These are phyloP conservation scores for Augochlorella aurata DNA, from an alignment of 2,888 invertebrate genomes.

Conservation along the genomic window DNA sequence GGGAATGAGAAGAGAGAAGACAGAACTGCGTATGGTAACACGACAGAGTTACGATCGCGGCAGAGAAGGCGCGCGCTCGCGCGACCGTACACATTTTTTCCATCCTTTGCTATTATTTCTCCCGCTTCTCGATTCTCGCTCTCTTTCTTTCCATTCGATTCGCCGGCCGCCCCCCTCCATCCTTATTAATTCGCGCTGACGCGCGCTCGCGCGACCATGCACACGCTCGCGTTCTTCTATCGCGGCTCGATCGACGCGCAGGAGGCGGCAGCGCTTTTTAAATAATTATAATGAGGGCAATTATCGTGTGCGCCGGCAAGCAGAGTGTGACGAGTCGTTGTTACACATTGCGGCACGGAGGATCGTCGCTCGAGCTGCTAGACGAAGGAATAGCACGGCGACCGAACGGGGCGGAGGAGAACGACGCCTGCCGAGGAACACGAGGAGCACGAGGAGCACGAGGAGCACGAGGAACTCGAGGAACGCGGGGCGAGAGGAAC, in stretches of 20 bases:
- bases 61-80: conserved; percentile 39
- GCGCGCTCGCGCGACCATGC: conserved; percentile 40
- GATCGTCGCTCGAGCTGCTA: conserved; percentile 58
- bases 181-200: conserved; percentile 64
- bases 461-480: too few species aligned
- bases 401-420: background rate
- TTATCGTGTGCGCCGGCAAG: conserved; percentile 80
- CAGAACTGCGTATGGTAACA: conserved; percentile 48
- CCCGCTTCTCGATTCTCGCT: background rate
- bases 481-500: background rate
- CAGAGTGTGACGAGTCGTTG: conserved; percentile 80
- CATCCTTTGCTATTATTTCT: conserved; percentile 5
- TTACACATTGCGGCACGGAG: conserved; percentile 75
- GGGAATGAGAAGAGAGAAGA: conserved; percentile 9
- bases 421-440: background rate
- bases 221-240: conserved; percentile 62
- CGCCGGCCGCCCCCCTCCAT: conserved; percentile 31
- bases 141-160: background rate
- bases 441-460: too few species aligned
- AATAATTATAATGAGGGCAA: conserved; percentile 81
- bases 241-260: conserved; percentile 60
- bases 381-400: conserved; percentile 39
- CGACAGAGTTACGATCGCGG: conserved; percentile 56
- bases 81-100: conserved; percentile 35
- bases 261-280: conserved; percentile 72